Base-by-base conservation (phyloP, 2,797 vertebrate species). In the Siniperca undulata region DNA sequence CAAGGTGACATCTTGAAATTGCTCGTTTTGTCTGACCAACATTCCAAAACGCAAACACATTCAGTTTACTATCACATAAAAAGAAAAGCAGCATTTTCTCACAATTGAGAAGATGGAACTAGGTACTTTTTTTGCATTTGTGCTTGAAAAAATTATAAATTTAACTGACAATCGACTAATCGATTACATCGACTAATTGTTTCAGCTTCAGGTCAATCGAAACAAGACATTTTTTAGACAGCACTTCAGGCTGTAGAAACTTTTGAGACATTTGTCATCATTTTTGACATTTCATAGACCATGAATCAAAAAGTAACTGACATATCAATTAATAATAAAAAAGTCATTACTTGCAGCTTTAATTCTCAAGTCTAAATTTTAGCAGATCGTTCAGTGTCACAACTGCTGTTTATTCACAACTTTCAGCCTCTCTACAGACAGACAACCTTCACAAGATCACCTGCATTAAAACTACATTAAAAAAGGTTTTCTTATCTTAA, bases 401-500 rank as follows among this genome's bases (percentile, higher is more conserved):
- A 59, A 16, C 64, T 40, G 73, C 13, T 50, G 52, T 10, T 46
- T 34, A 46, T 40, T 65, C 67, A 12, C 58, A 12, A 14, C 42
- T 30, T 24, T 13, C 30, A 27, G 46, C 7, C 60, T 82, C 40
- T 34, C 24, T n/a, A 27, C 60, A 65, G n/a, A 27, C 60, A 65
- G n/a, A 62, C 24, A n/a, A 64, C 42, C 42, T 69, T 72, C 55
- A 30, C 20, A 20, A 82, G 68, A 81, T 79, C 67, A 88, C 78
- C 87, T 88, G 82, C 30, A 75, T 70, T 53, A 46, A 73, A 55
- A 61, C 53, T 8, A 70, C 46, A 72, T 53, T n/a, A 60, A 68
- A 56, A 74, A 72, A 60, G 19, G 20, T 50, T 66, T n/a, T 56
- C 85, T 91, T 80, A 88, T 88, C 88, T 80, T 68, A 7, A 4